Conservation (phyloP, 1,140 invertebrate species). For the Microplitis demolitor region DNA sequence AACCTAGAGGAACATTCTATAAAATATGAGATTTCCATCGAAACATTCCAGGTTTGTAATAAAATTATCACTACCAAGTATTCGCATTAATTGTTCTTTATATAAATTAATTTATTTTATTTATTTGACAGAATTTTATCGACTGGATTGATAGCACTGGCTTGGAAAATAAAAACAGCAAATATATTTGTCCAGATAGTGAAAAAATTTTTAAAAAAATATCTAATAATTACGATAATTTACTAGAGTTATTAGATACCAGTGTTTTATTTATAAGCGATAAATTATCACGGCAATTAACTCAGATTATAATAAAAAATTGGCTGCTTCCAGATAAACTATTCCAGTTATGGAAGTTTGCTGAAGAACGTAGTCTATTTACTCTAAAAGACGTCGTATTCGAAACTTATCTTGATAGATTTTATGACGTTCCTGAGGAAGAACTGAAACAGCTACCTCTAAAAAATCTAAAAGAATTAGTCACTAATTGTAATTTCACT, state of each 20-base stretch:
- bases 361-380: constrained; percentile 32
- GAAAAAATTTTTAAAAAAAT: constrained; percentile 34
- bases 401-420: constrained; percentile 39
- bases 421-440: constrained; percentile 31
- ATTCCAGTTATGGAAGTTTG: constrained; percentile 40
- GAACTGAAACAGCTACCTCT: constrained; percentile 20
- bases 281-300: constrained; percentile 31
- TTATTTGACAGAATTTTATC: constrained; percentile 35
- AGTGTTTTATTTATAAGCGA: constrained; percentile 38
- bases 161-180: background rate
- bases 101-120: constrained; percentile 20
- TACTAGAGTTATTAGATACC: constrained; percentile 38
- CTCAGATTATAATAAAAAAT: constrained; percentile 27
- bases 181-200: constrained; percentile 14
- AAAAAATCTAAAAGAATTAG: constrained; percentile 31
- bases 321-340: constrained; percentile 31
- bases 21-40: constrained; percentile 35
- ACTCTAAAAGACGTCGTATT: constrained; percentile 34
- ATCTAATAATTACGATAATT: constrained; percentile 12
- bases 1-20: constrained; percentile 30
- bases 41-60: constrained; percentile 36
- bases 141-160: constrained; percentile 31
- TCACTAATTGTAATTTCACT: constrained; percentile 37
- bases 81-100: background rate
- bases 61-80: background rate